Evolutionary conservation across 2,888 invertebrate genomes (phyloP), one percentile per base, ranked within the genome.

Genomic region (Folsomia candida): DNA sequence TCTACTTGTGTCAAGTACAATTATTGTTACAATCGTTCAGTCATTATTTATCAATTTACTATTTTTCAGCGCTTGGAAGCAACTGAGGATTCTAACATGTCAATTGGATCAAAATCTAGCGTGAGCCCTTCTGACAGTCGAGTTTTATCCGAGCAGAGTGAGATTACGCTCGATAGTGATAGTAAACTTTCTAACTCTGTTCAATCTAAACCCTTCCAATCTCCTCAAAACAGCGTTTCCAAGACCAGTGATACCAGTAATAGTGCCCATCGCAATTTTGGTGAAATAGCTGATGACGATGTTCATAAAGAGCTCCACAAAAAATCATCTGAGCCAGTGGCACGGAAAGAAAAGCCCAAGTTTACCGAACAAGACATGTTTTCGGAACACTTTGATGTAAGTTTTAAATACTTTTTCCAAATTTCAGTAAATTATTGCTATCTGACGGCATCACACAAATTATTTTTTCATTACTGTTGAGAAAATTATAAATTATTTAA

Each of bases 321-420:
- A 20, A 2, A 28, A 24, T 22, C 60, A 24, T 25, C 60, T 60
- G 14, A 14, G 4, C 25, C 60, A 20, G 60, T 20, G 11, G 4
- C 54, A n/a, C 6, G 25, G 22, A 51, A 68, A 54, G 67, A 69
- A 3, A 88, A 88, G 91, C 93, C 93, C 81, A 93, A 93, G 91
- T 93, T 95, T 85, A 94, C 96, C 51, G 95, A 96, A 81, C 91
- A 92, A 78, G 92, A 93, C 81, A 91, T 91, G 83, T 92, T 93
- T 83, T 87, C 87, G 80, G 88, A 89, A 51, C 87, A 89, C 81
- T 90, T 89, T 81, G 88, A 88, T 85, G 90, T 90, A 85, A 86
- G 88, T 85, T n/a, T 25, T n/a, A n/a, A n/a, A n/a, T n/a, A n/a
- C n/a, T n/a, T n/a, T n/a, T n/a, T n/a, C n/a, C n/a, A n/a, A n/a